Evolutionary conservation across 2,113 vertebrate genomes (phyloP).

Genomic region (Ptilorrhoa leucosticta): DNA sequence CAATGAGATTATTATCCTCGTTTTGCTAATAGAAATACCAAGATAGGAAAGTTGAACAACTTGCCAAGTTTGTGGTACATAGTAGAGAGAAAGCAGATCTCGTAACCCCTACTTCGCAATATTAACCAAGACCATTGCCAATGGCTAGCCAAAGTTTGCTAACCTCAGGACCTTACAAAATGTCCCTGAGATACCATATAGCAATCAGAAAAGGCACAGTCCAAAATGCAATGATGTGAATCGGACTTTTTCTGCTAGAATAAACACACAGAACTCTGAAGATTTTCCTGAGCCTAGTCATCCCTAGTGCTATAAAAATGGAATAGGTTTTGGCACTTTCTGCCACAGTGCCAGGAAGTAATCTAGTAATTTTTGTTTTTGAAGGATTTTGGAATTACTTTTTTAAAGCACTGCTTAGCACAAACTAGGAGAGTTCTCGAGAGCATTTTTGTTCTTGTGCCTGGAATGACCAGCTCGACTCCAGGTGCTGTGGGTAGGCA

Average conservation of each 20-base stretch:
- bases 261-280: neutral
- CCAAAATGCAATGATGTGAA: neutral
- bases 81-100: neutral
- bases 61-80: neutral
- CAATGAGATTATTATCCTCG: neutral
- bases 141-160: neutral
- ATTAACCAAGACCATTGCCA: neutral
- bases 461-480: neutral
- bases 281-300: neutral
- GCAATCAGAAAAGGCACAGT: neutral
- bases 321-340: neutral
- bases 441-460: accelerated
- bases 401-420: neutral
- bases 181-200: neutral
- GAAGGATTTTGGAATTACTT: neutral
- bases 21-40: neutral
- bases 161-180: neutral
- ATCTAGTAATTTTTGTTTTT: neutral
- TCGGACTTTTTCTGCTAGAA: neutral
- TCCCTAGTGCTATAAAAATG: neutral
- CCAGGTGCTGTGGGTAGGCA: neutral
- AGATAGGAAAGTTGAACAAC: neutral
- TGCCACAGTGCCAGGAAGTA: neutral
- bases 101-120: neutral
- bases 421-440: neutral